Conservation (phyloP, 1,140 invertebrate genomes). For the Leptestheria dahalacensis region DNA sequence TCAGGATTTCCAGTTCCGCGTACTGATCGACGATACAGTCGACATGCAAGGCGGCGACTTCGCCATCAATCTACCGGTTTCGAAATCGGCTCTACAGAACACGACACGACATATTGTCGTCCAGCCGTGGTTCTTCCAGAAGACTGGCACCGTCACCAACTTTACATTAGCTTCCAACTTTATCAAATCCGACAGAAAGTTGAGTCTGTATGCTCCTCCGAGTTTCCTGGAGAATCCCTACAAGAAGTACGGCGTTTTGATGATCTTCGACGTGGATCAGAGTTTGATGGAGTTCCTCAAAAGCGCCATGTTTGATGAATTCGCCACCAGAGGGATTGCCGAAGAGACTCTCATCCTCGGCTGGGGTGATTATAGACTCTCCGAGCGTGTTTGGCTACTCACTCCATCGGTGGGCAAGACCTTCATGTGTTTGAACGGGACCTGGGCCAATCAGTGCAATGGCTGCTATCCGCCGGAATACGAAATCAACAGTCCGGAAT, state of each 20-base stretch:
- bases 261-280: background rate
- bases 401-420: no score
- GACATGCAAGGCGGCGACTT: background rate
- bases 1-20: background rate
- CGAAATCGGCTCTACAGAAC: background rate
- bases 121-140: background rate
- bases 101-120: background rate
- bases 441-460: no score
- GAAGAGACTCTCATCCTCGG: no score
- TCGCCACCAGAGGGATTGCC: no score
- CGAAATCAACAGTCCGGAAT: no score
- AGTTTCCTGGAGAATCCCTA: background rate
- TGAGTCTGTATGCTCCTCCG: background rate
- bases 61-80: background rate
- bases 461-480: no score
- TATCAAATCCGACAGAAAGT: background rate
- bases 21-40: background rate
- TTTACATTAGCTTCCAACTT: background rate
- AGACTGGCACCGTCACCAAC: no score
- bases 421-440: no score
- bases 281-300: background rate
- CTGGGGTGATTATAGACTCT: background rate
- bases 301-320: background rate
- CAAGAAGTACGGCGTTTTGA: background rate
- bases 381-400: no score